A percentile compares a stretch with the other conserved stretches of the same genome.
Conservation (phyloP, 2,113 vertebrate species). For the Chionis minor region DNA sequence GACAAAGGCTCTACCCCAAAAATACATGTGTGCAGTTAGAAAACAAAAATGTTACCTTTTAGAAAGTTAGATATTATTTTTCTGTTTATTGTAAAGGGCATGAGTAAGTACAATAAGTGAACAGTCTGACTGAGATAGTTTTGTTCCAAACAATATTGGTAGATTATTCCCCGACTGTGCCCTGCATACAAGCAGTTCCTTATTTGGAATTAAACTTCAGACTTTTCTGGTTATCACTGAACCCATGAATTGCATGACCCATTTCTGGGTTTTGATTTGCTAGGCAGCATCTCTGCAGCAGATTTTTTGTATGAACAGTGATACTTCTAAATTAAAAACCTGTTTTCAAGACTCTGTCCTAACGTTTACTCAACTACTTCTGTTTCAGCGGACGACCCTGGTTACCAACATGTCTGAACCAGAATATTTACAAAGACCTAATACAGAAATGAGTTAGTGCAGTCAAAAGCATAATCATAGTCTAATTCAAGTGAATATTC, state of each 20-base stretch:
- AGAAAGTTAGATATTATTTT: not conserved
- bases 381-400: not conserved
- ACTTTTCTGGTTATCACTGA: not conserved
- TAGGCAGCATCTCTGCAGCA: not conserved
- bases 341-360: not conserved
- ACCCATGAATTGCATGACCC: not conserved
- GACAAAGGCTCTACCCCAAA: not conserved
- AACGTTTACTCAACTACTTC: not conserved
- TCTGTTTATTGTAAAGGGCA: not conserved
- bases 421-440: not conserved
- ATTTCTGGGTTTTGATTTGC: not conserved
- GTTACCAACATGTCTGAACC: fast-evolving
- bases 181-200: not conserved
- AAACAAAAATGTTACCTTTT: not conserved
- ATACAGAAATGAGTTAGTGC: not conserved
- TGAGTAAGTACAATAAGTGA: not conserved
- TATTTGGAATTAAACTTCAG: not conserved
- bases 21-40: not conserved
- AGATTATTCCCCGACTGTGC: not conserved
- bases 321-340: not conserved
- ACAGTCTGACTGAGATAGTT: not conserved
- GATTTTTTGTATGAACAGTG: not conserved
- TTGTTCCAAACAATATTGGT: fast-evolving
- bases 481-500: not conserved
- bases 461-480: not conserved